A percentile compares a stretch with the other conserved stretches of the same genome.
These are phyloP conservation scores for Hartigia nigra DNA, from an alignment of 2,888 invertebrate genomes.

Conservation along the genomic window DNA sequence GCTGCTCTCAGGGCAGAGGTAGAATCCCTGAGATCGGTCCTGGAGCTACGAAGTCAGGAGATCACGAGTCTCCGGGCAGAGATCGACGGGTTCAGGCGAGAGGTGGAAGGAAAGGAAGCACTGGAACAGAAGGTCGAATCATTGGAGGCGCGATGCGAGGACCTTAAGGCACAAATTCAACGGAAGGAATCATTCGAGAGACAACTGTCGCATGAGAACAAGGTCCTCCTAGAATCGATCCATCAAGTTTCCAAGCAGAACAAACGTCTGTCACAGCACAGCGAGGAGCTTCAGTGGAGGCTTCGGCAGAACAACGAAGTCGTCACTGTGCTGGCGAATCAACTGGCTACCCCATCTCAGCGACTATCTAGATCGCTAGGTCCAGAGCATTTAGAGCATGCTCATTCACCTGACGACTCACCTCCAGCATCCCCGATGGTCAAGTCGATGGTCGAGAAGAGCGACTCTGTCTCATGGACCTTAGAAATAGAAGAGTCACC, in stretches of 20 bases:
- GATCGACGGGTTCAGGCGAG: conserved; percentile 76
- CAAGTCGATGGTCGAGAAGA: conserved; percentile 86
- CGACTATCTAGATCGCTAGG: conserved; percentile 17
- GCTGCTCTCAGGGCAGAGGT: conserved; percentile 76
- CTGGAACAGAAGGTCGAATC: conserved; percentile 80
- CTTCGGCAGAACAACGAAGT: conserved; percentile 86
- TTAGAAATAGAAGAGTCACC: conserved; percentile 83
- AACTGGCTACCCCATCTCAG: conserved; percentile 49
- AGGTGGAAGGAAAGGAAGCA: conserved; percentile 79
- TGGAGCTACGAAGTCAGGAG: conserved; percentile 90
- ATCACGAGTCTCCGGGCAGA: conserved; percentile 81
- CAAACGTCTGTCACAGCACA: conserved; percentile 81
- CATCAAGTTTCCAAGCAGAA: conserved; percentile 84
- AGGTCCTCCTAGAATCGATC: conserved; percentile 77
- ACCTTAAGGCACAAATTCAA: conserved; percentile 80
- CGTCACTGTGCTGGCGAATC: conserved; percentile 62
- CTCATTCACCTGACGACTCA: conserved; percentile 61
- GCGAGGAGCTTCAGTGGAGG: conserved; percentile 90
- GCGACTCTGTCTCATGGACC: conserved; percentile 88
- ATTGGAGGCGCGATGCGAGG: conserved; percentile 86
- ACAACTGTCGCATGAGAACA: conserved; percentile 76
- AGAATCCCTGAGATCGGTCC: conserved; percentile 85
- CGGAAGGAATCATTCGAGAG: conserved; percentile 80
- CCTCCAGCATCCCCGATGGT: conserved; percentile 78
- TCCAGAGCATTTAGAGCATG: neutral